Conservation (phyloP, 2,888 invertebrate genomes). For the Suillia variegata region DNA sequence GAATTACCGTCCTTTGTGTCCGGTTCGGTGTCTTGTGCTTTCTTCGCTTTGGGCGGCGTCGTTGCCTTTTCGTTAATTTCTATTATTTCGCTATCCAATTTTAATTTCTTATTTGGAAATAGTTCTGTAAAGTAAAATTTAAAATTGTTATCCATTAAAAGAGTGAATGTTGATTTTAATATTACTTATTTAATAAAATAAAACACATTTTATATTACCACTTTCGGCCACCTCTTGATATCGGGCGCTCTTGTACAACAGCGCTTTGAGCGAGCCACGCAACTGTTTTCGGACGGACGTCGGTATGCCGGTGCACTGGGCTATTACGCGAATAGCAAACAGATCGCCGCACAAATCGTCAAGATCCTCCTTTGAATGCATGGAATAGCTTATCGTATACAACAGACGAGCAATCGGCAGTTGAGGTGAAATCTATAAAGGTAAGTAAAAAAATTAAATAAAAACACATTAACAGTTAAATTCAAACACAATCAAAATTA, state of each 20-base stretch:
- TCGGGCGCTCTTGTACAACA: constrained; percentile 54
- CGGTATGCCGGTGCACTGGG: constrained; percentile 59
- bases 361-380: constrained; percentile 60
- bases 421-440: constrained; percentile 52
- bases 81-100: constrained; percentile 36
- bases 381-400: constrained; percentile 59
- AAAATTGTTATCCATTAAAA: not conserved
- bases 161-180: not conserved
- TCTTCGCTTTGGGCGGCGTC: not conserved
- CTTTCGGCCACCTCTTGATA: constrained; percentile 51
- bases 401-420: constrained; percentile 59
- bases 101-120: constrained; percentile 43
- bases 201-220: constrained; percentile 34
- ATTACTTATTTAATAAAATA: not conserved
- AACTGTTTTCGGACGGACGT: constrained; percentile 58
- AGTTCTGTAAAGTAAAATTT: constrained; percentile 35
- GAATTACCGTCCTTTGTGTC: constrained; percentile 20
- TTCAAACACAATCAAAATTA: too few species aligned
- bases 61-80: constrained; percentile 14
- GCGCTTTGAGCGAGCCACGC: constrained; percentile 54
- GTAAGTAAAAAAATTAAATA: not conserved
- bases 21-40: not conserved
- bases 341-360: constrained; percentile 61
- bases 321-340: constrained; percentile 61
- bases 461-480: not conserved